These are phyloP conservation scores for Pimpla rufipes DNA, from an alignment of 2,888 invertebrate species.

Conservation along the genomic window DNA sequence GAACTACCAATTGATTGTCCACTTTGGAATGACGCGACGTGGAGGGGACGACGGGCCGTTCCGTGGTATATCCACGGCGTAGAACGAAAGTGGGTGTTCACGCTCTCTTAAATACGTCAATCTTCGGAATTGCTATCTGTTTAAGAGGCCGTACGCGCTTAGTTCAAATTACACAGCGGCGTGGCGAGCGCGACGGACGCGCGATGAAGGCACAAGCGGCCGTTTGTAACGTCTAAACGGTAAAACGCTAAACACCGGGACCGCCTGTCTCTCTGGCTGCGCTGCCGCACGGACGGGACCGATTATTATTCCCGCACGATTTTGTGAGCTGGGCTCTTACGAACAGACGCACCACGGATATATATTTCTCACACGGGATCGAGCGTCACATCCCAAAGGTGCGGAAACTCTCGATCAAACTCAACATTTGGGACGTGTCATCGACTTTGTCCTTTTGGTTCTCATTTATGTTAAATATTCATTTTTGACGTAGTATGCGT, in stretches of 20 bases:
- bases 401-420: conserved; percentile 80
- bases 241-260: conserved; percentile 75
- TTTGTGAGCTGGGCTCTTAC: conserved; percentile 41
- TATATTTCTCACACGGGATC: conserved; percentile 67
- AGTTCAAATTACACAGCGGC: conserved; percentile 68
- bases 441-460: conserved; percentile 8
- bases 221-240: conserved; percentile 72
- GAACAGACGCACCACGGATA: conserved; percentile 65
- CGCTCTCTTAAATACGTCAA: conserved; percentile 70
- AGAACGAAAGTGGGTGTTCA: conserved; percentile 57
- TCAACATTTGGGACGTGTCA: conserved; percentile 42
- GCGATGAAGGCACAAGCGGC: conserved; percentile 42
- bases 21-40: conserved; percentile 28
- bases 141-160: conserved; percentile 54
- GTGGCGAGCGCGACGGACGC: conserved; percentile 46
- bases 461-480: neutral
- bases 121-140: conserved; percentile 66
- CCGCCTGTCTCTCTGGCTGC: conserved; percentile 72
- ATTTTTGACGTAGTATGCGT: neutral
- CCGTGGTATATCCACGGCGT: conserved; percentile 1
- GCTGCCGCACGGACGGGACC: conserved; percentile 54
- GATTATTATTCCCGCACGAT: conserved; percentile 71
- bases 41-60: neutral
- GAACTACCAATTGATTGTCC: conserved; percentile 43
- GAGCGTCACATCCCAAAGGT: conserved; percentile 56